Evolutionary conservation across 1,140 invertebrate genomes (phyloP).

Genomic region (Manduca sexta): DNA sequence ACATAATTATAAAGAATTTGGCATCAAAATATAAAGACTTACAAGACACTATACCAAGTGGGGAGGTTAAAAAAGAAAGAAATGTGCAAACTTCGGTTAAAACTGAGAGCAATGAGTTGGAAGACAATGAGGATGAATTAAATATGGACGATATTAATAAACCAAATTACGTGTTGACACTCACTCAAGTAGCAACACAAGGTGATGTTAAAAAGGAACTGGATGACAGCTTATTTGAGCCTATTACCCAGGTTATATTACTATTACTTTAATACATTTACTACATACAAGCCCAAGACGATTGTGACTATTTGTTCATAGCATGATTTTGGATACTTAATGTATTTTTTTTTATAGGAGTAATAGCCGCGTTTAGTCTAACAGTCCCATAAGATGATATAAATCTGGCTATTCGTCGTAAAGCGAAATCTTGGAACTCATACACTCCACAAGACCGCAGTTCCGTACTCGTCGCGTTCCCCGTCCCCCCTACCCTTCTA

Average conservation of each 20-base stretch:
- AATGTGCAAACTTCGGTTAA: slow-evolving; percentile 14
- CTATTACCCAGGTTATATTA: slow-evolving; percentile 79
- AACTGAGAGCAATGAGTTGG: slow-evolving; percentile 14
- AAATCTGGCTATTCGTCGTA: too few relatives aligned
- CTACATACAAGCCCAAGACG: too few relatives aligned
- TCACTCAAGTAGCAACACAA: slow-evolving; percentile 73
- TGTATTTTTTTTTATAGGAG: too few relatives aligned
- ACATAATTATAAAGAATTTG: slow-evolving; percentile 73
- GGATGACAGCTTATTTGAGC: slow-evolving; percentile 75
- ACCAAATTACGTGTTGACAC: slow-evolving; percentile 80
- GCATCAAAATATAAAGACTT: slow-evolving; percentile 66
- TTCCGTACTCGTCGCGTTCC: too few relatives aligned
- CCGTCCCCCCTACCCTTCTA: too few relatives aligned
- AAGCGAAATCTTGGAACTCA: too few relatives aligned
- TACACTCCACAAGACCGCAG: too few relatives aligned
- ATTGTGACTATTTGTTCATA: too few relatives aligned
- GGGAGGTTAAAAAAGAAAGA: slow-evolving; percentile 34
- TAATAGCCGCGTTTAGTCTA: too few relatives aligned
- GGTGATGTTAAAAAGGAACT: slow-evolving; percentile 36
- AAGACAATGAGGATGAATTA: slow-evolving; percentile 43
- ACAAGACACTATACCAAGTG: slow-evolving; percentile 33
- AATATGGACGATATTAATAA: slow-evolving; percentile 67
- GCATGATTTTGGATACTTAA: too few relatives aligned
- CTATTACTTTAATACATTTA: too few relatives aligned
- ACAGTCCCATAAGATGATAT: too few relatives aligned